Base-by-base conservation (phyloP, 37 sponge, comb jelly and placozoan genomes). In the Amphimedon queenslandica region DNA sequence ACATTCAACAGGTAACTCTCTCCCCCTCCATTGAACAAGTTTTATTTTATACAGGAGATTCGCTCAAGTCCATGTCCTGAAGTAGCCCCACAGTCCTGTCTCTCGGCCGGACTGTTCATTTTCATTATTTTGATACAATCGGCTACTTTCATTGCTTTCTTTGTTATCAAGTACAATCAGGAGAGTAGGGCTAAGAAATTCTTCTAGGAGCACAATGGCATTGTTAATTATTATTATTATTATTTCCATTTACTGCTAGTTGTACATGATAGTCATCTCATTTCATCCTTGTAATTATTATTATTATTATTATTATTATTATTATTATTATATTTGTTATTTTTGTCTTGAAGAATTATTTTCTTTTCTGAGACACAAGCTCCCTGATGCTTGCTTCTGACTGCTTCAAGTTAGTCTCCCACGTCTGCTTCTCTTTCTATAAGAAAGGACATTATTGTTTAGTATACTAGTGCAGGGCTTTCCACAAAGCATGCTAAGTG, bases 101-200 rank as follows among this genome's bases (percentile, higher is more conserved):
- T 84, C 20, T 71, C 84, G 0, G 43, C 84, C 1, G 57, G 66
- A 40, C 0, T 77, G 40, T 84, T 84, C 39, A 37, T 77, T 18
- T 64, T 77, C 64, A 73, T 77, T 63, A 66, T 71, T 10, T 65
- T 72, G 37, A 34, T 77, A 1, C 78, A 77, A 57, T 24, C 60
- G 29, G 21, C 41, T 27, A 34, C 64, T 10, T 25, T 71, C 37
- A 27, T 77, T 4, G 84, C 66, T 56, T 71, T 77, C 71, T 25
- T 43, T 28, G 1, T 77, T 13, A 77, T 66, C 47, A 33, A 41
- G 20, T 56, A 77, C 6, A 63, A 56, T 38, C 77, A 77, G 34
- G 84, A 84, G 34, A 32, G 67, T 36, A 71, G 28, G 18, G 84
- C 84, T 24, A 84, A 84, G 67, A 84, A 84, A 53, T 84, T 84